Base-by-base conservation (phyloP, 2,113 vertebrate species). In the Callithrix jacchus region DNA sequence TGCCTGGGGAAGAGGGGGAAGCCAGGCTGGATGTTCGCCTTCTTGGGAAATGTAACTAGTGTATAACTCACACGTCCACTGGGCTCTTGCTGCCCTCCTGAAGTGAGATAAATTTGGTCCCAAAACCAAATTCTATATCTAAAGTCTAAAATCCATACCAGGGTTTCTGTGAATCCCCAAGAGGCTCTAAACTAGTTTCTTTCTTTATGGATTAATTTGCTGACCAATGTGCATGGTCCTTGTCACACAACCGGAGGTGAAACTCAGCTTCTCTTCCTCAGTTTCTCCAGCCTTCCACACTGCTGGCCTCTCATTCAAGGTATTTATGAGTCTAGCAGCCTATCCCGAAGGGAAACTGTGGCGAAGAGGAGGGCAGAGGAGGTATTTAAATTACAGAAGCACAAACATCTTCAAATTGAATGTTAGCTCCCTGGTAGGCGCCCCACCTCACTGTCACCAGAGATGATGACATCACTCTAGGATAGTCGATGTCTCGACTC, bases 261-360 rank as follows among this genome's bases (percentile, higher is more conserved):
- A 42, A 35, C 54, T 58, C 11, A 32, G 68, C 45, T 76, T 76
- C 37, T 14, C 2, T 76, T 6, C 52, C 61, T 58, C 21, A 9
- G 40, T 12, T 4, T 83, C 16, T 23, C 1, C 1, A 1, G 6
- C 4, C 16, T 11, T 49, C 61, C 87, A 37, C 3, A 5, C 17
- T 0, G 1, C 23, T 56, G 27, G 17, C 68, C 66, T 87, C 58
- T 84, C 49, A 25, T 52, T 32, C 66, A 16, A 25, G 35, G 45
- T 40, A 8, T 45, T 45, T 20, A 32, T 16, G 83, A n/a, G 30
- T 21, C 32, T 45, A 35, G 42, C 5, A 82, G 58, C 40, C 42
- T 40, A 6, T 27, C 21, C 32, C 3, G 45, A 76, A 49, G 56
- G 64, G 89, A 25, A n/a, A 83, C 16, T 9, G 11, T 87, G 61